Evolutionary conservation across 1,140 invertebrate species (phyloP), one percentile per base, ranked within the genome.

Genomic region (Eufriesea mexicana): DNA sequence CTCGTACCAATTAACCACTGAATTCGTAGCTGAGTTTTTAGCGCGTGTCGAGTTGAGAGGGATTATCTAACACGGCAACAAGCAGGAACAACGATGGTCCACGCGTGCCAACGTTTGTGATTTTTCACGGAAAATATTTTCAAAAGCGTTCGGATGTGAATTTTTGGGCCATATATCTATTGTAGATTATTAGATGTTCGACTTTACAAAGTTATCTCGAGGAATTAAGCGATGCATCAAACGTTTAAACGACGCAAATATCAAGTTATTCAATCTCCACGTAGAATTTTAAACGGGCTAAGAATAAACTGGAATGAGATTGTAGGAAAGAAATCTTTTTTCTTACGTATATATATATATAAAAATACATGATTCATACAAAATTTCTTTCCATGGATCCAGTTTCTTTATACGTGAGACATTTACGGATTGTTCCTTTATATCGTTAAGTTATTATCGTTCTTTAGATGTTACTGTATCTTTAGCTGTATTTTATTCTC

Each of bases 41-140:
- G 49, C 59, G 70, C 51, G 42, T 51, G 68, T 45, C 68, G 83
- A 67, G 68, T 67, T 80, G 68, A 9, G 35, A 68, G 68, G 59
- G 0, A 28, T 9, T 55, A 10, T n/a, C 0, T n/a, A 42, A 55
- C 45, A 25, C 6, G 18, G 7, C 42, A 79, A 64, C 7, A 10
- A n/a, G 16, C 20, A 57, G 18, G 7, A 28, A 25, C n/a, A 20
- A 35, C 10, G 18, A 14, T 20, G 76, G 82, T 72, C 82, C 82
- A 79, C 57, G 82, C 67, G 82, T 72, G 82, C 61, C 57, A 79
- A 78, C 74, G 74, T 83, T 70, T 45, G 35, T 25, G 20, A 23
- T n/a, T 57, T 25, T 25, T 8, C 23, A n/a, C 10, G n/a, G 16
- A 68, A 47, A 18, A 45, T 47, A 9, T 20, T 28, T 47, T 25